phyloP scores from a whole-genome alignment of 2,797 vertebrate genomes.

The Mionectes olivaceus region DNA sequence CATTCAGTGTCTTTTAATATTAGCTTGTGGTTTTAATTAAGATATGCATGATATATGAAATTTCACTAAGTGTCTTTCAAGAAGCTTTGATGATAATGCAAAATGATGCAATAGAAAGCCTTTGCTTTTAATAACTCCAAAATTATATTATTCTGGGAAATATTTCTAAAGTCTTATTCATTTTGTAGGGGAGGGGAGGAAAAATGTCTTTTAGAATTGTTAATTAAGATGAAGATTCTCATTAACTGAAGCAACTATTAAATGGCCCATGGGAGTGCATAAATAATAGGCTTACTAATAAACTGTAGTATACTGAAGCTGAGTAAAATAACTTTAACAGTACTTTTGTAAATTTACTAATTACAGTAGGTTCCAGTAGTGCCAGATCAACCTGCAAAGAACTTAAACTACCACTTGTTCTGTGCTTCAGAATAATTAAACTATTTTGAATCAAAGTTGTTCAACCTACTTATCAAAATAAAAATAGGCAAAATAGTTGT shows the following conservation, averaged over 20 bases:
- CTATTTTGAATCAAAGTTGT: conserved; percentile 22
- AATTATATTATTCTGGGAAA: conserved; percentile 26
- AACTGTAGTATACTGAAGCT: conserved; percentile 14
- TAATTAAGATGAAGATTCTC: conserved; percentile 68
- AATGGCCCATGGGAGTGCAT: conserved; percentile 38
- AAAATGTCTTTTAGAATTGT: conserved; percentile 20
- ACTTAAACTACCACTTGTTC: conserved; percentile 27
- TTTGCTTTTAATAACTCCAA: conserved; percentile 24
- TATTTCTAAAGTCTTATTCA: neutral
- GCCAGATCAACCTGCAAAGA: conserved; percentile 41
- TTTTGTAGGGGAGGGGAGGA: neutral
- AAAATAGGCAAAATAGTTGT: conserved; percentile 12
- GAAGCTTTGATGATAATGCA: conserved; percentile 37
- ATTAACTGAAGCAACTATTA: conserved; percentile 62
- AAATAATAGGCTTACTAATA: conserved; percentile 59
- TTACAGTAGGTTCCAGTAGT: conserved; percentile 43
- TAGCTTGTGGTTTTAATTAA: conserved; percentile 48
- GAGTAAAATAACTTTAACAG: conserved; percentile 57
- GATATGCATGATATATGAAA: neutral
- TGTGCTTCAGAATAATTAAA: conserved; percentile 49
- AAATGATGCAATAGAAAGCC: conserved; percentile 1
- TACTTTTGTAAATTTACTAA: conserved; percentile 59
- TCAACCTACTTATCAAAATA: conserved; percentile 38
- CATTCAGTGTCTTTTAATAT: neutral
- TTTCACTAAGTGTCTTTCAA: conserved; percentile 22